Percentiles rank a stretch among this genome's conserved stretches.
Evolutionary conservation across 2,888 invertebrate genomes (phyloP).

Genomic region (Eumacrocentrus americanus): DNA sequence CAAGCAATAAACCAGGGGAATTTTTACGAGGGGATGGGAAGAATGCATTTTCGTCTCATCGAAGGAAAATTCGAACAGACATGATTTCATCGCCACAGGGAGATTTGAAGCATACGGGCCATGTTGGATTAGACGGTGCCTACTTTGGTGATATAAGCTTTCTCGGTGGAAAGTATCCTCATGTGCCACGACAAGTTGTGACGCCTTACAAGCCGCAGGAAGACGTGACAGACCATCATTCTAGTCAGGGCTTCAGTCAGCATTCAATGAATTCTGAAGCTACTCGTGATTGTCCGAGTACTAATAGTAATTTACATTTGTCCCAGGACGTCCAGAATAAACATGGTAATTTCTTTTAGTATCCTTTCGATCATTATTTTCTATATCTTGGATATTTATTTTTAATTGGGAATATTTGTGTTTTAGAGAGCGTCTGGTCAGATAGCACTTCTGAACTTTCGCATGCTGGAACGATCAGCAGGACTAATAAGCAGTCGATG

Average conservation of each 20-base stretch:
- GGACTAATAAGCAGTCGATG: slow-evolving; percentile 46
- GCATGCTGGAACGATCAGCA: slow-evolving; percentile 44
- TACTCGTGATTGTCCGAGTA: slow-evolving; percentile 3
- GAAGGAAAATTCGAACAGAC: slow-evolving; percentile 77
- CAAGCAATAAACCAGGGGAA: slow-evolving; percentile 66
- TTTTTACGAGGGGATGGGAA: slow-evolving; percentile 67
- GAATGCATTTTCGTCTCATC: slow-evolving; percentile 64
- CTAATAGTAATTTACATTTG: slow-evolving; percentile 15
- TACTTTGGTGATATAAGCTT: slow-evolving; percentile 93
- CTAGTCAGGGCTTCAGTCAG: slow-evolving; percentile 53
- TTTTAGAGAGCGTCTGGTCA: slow-evolving; percentile 56
- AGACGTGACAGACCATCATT: slow-evolving; percentile 64
- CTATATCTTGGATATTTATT: neutral
- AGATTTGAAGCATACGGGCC: slow-evolving; percentile 94
- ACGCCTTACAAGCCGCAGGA: slow-evolving; percentile 89
- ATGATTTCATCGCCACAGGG: slow-evolving; percentile 98
- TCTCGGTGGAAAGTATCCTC: slow-evolving; percentile 74
- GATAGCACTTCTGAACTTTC: slow-evolving; percentile 54
- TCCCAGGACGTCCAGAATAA: neutral
- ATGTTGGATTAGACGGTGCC: slow-evolving; percentile 96
- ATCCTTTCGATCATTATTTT: neutral
- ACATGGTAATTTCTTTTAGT: neutral
- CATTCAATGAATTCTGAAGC: slow-evolving; percentile 44
- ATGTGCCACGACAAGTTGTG: slow-evolving; percentile 87
- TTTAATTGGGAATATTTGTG: no score